phyloP scores from a whole-genome alignment of 2,888 invertebrate genomes.

The Ormyrus pomaceus region DNA sequence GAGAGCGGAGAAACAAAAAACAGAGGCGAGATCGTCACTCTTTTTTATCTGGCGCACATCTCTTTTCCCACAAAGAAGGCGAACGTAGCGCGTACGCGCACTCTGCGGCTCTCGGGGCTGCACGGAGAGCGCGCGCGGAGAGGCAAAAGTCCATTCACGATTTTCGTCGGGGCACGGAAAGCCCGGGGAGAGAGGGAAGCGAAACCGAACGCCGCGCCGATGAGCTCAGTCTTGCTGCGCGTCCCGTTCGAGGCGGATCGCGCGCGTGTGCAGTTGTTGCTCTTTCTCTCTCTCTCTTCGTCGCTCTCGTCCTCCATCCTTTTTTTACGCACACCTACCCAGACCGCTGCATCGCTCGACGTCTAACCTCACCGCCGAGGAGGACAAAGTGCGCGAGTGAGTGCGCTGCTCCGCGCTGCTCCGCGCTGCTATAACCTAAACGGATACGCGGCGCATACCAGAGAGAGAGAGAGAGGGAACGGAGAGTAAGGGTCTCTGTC shows the following conservation, averaged over 20 bases:
- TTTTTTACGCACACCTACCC: not conserved
- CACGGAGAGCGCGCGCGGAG: not conserved
- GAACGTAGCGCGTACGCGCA: not conserved
- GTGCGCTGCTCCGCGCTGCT: not conserved
- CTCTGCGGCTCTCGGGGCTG: no score
- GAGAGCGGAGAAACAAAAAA: not conserved
- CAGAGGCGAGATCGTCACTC: not conserved
- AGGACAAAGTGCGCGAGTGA: not conserved
- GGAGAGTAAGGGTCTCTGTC: slow-evolving; percentile 7
- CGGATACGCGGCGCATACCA: not conserved
- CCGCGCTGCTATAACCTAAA: not conserved
- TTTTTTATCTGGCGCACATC: not conserved
- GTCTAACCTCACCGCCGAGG: not conserved
- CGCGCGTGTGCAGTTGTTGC: not conserved
- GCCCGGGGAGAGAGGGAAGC: slow-evolving; percentile 1
- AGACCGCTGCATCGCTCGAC: not conserved
- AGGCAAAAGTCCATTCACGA: slow-evolving; percentile 53
- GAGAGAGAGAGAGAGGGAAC: not conserved
- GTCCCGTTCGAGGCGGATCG: slow-evolving; percentile 41
- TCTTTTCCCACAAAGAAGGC: slow-evolving; percentile 36
- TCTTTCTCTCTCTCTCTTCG: not conserved
- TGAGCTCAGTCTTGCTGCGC: slow-evolving; percentile 40
- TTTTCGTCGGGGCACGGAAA: slow-evolving; percentile 36
- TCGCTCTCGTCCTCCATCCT: not conserved
- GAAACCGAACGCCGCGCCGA: not conserved